A percentile compares a stretch with the other conserved stretches of the same genome.
These are phyloP conservation scores for Wiebesia pumilae DNA, from an alignment of 1,140 invertebrate genomes.

Conservation along the genomic window DNA sequence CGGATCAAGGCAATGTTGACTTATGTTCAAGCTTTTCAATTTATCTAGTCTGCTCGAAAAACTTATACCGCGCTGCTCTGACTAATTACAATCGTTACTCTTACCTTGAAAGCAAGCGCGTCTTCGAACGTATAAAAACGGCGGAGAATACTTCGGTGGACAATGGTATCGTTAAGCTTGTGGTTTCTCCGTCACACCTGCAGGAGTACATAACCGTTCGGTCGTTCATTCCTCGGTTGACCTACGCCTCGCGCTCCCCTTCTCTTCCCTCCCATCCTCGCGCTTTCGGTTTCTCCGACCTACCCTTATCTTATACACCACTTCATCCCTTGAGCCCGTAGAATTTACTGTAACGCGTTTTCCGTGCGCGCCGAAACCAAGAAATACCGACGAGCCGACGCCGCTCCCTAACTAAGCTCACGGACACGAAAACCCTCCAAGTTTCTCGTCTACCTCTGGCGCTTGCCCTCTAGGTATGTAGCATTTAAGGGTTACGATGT, in stretches of 20 bases:
- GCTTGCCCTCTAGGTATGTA: neutral
- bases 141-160: neutral
- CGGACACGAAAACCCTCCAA: slow-evolving; percentile 1
- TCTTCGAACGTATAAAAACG: neutral
- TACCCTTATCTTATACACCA: slow-evolving; percentile 30
- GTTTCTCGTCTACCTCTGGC: neutral
- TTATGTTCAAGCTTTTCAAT: neutral
- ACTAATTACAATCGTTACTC: neutral
- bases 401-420: neutral
- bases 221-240: slow-evolving; percentile 14
- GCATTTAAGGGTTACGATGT: neutral
- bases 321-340: slow-evolving; percentile 46
- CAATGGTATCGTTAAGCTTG: slow-evolving; percentile 36
- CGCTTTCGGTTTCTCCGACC: neutral
- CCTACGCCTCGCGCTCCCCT: neutral
- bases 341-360: slow-evolving; percentile 43
- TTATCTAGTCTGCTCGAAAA: neutral
- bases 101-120: neutral
- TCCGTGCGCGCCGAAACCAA: slow-evolving; percentile 28
- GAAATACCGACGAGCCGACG: slow-evolving; percentile 19
- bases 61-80: neutral
- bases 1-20: too few relatives aligned
- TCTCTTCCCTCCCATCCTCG: neutral
- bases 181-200: neutral
- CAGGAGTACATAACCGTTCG: slow-evolving; percentile 21